Conservation (phyloP, 2,113 vertebrate species). For the Pterocles burchelli region DNA sequence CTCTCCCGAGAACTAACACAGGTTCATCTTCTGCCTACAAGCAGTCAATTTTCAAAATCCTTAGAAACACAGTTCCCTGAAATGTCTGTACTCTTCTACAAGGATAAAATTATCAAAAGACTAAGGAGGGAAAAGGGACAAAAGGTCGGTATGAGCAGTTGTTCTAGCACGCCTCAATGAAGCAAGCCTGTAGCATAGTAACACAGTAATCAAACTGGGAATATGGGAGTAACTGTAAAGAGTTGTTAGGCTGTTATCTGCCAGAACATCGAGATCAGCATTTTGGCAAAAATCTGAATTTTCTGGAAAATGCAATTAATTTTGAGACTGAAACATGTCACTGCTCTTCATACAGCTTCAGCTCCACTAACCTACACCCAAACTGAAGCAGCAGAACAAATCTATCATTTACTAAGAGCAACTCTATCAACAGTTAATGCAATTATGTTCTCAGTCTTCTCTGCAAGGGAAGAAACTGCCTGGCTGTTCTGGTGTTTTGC, state of each 20-base stretch:
- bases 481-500: neutral
- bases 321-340: neutral
- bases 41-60: neutral
- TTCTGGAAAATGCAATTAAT: neutral
- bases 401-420: neutral
- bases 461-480: neutral
- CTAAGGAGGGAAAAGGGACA: neutral
- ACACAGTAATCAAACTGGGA: neutral
- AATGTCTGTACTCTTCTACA: neutral
- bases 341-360: neutral
- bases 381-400: neutral
- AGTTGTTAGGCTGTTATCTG: neutral
- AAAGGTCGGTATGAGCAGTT: rapidly evolving
- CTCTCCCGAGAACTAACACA: rapidly evolving
- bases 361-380: neutral
- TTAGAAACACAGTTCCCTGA: neutral
- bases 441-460: neutral
- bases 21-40: neutral
- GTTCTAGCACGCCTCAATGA: neutral
- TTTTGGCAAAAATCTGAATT: neutral
- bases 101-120: neutral
- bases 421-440: neutral
- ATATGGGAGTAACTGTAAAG: neutral
- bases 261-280: neutral
- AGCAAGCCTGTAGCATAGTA: neutral